phyloP scores from a whole-genome alignment of 2,888 invertebrate species.

The Nemapogon koenigi region DNA sequence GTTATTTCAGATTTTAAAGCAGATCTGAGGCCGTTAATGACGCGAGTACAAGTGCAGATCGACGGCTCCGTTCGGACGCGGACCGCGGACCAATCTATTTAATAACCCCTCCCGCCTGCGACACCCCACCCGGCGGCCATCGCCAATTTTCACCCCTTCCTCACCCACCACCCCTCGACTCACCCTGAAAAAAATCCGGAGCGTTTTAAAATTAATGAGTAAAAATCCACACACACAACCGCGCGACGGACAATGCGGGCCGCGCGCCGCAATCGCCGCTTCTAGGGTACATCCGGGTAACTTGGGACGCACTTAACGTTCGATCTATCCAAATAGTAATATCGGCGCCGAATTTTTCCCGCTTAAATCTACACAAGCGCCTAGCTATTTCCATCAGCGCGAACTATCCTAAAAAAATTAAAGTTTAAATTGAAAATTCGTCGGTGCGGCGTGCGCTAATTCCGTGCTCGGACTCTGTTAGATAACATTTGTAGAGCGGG shows the following conservation, averaged over 20 bases:
- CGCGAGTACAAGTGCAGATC: conserved; percentile 65
- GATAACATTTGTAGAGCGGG: conserved; percentile 60
- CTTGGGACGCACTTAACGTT: not conserved
- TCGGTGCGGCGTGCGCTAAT: conserved; percentile 47
- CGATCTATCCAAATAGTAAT: not conserved
- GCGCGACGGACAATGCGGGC: conserved; percentile 36
- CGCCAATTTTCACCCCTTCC: conserved; percentile 57
- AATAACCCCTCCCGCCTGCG: conserved; percentile 65
- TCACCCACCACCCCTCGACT: conserved; percentile 49
- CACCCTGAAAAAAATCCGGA: conserved; percentile 66
- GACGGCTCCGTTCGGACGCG: conserved; percentile 65
- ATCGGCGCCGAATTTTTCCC: not conserved
- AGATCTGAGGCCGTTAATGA: conserved; percentile 65
- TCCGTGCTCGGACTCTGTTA: conserved; percentile 54
- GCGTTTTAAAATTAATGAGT: conserved; percentile 68
- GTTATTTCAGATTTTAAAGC: conserved; percentile 64
- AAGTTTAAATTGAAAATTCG: conserved; percentile 59
- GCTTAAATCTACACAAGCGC: conserved; percentile 30
- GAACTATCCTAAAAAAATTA: conserved; percentile 52
- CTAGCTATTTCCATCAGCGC: conserved; percentile 42
- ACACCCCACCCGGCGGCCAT: conserved; percentile 64
- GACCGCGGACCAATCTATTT: conserved; percentile 68
- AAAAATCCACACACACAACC: conserved; percentile 64
- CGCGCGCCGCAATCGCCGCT: not conserved
- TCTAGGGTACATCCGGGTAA: not conserved